Evolutionary conservation across 2,797 vertebrate genomes (phyloP).

Genomic region (Ataeniobius toweri): DNA sequence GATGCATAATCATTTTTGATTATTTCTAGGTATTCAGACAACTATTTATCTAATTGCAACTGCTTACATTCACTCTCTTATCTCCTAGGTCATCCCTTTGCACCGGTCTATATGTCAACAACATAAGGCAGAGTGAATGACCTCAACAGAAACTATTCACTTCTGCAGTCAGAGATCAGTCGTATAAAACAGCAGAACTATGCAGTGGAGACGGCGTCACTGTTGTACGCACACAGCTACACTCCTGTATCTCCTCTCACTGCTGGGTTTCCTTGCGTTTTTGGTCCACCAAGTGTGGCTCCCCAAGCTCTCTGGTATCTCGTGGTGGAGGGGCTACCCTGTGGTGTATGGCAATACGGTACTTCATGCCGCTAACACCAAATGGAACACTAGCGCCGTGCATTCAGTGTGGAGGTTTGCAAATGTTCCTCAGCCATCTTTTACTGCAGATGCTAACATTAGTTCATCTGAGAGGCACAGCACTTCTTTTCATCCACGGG

Average conservation of each 20-base stretch:
- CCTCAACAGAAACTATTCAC: neutral
- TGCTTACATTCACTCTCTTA: slow-evolving; percentile 6
- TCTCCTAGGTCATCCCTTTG: slow-evolving; percentile 33
- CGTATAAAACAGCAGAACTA: slow-evolving; percentile 66
- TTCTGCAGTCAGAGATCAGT: slow-evolving; percentile 39
- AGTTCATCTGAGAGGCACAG: slow-evolving; percentile 77
- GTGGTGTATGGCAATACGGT: slow-evolving; percentile 77
- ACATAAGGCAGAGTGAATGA: neutral
- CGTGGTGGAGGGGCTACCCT: slow-evolving; percentile 81
- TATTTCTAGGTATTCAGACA: neutral
- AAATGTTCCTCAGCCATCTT: slow-evolving; percentile 74
- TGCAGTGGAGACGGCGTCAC: slow-evolving; percentile 84
- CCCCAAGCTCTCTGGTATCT: slow-evolving; percentile 73
- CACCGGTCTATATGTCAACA: neutral
- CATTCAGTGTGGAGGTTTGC: slow-evolving; percentile 81
- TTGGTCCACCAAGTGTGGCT: slow-evolving; percentile 87
- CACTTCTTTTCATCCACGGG: slow-evolving; percentile 65
- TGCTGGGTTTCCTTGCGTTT: slow-evolving; percentile 86
- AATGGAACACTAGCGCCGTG: slow-evolving; percentile 79
- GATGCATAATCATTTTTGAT: neutral
- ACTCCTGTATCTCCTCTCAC: slow-evolving; percentile 83
- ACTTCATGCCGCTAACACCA: slow-evolving; percentile 75
- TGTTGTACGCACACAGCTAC: slow-evolving; percentile 87
- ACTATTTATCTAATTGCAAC: neutral
- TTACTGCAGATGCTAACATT: slow-evolving; percentile 70